Conservation (phyloP, 2,888 invertebrate species). For the Euplexia lucipara region DNA sequence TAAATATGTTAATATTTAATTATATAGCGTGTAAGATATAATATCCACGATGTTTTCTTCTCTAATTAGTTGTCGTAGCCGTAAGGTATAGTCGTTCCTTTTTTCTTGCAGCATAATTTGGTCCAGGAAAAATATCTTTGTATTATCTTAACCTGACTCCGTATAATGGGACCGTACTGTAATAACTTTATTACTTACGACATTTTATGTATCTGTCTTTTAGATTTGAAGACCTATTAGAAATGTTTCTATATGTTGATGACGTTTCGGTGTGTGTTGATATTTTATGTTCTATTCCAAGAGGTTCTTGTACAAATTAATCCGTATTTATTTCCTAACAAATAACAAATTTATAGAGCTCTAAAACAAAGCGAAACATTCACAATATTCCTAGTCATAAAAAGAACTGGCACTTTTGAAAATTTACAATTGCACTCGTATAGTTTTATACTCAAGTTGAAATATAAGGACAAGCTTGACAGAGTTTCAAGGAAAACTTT, state of each 20-base stretch:
- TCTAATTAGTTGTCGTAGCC: slow-evolving; percentile 13
- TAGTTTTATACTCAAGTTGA: slow-evolving; percentile 37
- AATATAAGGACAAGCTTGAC: slow-evolving; percentile 50
- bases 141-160: slow-evolving; percentile 5
- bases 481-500: slow-evolving; percentile 34
- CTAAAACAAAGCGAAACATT: too few species aligned
- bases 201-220: background rate
- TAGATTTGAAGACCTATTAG: too few species aligned
- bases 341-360: too few species aligned
- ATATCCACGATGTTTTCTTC: background rate
- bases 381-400: too few species aligned
- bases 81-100: background rate
- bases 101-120: background rate
- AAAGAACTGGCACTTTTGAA: slow-evolving; percentile 7
- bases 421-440: slow-evolving; percentile 8
- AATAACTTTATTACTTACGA: background rate
- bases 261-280: too few species aligned
- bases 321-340: background rate
- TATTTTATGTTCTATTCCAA: background rate
- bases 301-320: background rate
- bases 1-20: too few species aligned
- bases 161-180: background rate
- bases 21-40: too few species aligned
- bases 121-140: background rate
- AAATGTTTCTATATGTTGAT: too few species aligned